Percentiles rank a stretch among this genome's conserved stretches.
These are phyloP conservation scores for Heliothis peltigera DNA, from an alignment of 2,888 invertebrate species.

Conservation along the genomic window DNA sequence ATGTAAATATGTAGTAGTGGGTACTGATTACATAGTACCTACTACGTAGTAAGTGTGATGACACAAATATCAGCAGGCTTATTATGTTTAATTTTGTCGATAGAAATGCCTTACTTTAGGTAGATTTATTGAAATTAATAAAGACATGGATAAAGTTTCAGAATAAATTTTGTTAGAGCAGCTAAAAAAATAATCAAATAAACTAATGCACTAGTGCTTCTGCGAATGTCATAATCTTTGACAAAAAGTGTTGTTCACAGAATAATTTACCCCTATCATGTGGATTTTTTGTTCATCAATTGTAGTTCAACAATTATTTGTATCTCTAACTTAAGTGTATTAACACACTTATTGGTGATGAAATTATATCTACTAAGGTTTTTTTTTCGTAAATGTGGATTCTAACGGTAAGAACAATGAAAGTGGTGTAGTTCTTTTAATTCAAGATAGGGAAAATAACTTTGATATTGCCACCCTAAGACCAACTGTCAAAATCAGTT, in stretches of 20 bases:
- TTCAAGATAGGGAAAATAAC: background rate
- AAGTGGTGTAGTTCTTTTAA: background rate
- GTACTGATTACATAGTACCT: too few relatives aligned
- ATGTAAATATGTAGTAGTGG: too few relatives aligned
- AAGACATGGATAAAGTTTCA: too few relatives aligned
- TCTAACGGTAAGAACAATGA: background rate
- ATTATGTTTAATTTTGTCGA: too few relatives aligned
- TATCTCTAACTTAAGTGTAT: too few relatives aligned
- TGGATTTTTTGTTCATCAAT: background rate
- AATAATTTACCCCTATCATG: background rate
- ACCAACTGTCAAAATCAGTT: constrained; percentile 55
- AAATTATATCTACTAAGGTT: background rate
- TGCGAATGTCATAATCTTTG: background rate
- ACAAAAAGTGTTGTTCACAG: background rate
- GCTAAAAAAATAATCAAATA: too few relatives aligned
- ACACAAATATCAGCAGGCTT: too few relatives aligned
- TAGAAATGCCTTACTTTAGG: too few relatives aligned
- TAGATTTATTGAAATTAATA: too few relatives aligned
- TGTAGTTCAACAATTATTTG: background rate
- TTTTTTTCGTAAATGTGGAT: background rate
- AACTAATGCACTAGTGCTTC: background rate
- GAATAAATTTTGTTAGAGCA: too few relatives aligned
- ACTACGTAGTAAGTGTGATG: too few relatives aligned
- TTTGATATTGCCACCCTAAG: constrained; percentile 36
- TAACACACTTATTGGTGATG: background rate